Percentiles rank a stretch among this genome's conserved stretches.
These are phyloP conservation scores for Hippolais icterina DNA, from an alignment of 2,113 vertebrate species.

Conservation along the genomic window DNA sequence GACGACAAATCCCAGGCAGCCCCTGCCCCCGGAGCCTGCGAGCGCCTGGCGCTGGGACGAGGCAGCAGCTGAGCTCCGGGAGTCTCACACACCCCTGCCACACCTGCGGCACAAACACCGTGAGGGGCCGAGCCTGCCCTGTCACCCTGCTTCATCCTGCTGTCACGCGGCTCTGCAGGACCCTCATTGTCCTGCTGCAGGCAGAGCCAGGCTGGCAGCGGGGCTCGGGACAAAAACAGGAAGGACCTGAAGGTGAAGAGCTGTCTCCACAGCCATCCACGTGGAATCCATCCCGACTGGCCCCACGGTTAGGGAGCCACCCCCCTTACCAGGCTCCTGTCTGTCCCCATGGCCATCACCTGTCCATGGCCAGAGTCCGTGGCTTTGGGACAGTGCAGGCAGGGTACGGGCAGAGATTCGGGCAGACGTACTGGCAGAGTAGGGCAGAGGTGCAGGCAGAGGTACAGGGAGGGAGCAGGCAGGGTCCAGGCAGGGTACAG, in stretches of 20 bases:
- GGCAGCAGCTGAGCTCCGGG: neutral
- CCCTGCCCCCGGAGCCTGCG: neutral
- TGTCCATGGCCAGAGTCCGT: too few species aligned
- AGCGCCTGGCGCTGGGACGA: rapidly evolving
- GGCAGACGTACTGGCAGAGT: neutral
- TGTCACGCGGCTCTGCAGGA: neutral
- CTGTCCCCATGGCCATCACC: neutral
- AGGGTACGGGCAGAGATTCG: neutral
- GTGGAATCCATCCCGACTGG: neutral
- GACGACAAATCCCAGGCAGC: neutral
- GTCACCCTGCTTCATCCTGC: neutral
- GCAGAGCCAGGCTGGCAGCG: neutral
- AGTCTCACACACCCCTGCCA: neutral
- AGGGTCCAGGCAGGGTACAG: too few species aligned
- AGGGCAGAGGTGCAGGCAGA: too few species aligned
- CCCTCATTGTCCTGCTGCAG: neutral
- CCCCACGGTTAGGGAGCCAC: neutral
- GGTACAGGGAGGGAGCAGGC: too few species aligned
- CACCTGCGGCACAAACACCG: neutral
- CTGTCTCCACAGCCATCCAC: neutral
- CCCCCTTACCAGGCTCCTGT: neutral
- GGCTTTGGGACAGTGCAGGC: neutral
- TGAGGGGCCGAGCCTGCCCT: neutral
- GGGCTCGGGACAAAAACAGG: neutral
- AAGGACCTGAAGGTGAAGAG: neutral